Conservation (phyloP, 2,113 vertebrate species). For the Megalops atlanticus region DNA sequence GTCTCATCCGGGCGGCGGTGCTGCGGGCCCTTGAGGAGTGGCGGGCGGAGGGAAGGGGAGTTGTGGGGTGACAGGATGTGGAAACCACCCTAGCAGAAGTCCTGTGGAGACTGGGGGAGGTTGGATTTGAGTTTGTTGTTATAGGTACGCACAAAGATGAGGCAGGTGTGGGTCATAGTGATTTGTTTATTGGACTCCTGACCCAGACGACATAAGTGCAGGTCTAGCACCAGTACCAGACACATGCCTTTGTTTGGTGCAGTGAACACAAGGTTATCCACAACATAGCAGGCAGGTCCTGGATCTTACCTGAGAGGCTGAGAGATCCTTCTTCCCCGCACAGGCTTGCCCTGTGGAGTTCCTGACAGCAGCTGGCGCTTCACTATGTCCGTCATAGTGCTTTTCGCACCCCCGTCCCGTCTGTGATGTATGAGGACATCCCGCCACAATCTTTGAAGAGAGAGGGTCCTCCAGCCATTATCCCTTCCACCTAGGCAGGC, state of each 20-base stretch:
- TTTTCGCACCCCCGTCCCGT: constrained; percentile 57
- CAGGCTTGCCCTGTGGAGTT: constrained; percentile 53
- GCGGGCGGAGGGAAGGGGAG: constrained; percentile 8
- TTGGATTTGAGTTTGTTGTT: background rate
- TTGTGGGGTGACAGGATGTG: constrained; percentile 17
- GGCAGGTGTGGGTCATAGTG: too few species aligned
- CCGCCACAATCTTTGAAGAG: constrained; percentile 56
- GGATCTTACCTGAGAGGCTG: constrained; percentile 54
- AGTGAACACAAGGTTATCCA: background rate
- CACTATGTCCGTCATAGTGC: constrained; percentile 52
- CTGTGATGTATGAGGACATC: constrained; percentile 57
- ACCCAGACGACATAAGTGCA: background rate
- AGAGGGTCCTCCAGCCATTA: constrained; percentile 68
- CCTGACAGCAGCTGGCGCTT: constrained; percentile 50
- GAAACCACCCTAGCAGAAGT: background rate
- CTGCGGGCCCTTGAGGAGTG: constrained; percentile 45
- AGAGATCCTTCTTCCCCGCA: constrained; percentile 52
- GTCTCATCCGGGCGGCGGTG: constrained; percentile 50
- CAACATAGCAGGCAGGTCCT: background rate
- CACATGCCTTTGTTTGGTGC: background rate
- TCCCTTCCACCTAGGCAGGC: constrained; percentile 60
- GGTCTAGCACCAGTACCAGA: background rate
- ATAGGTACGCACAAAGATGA: background rate
- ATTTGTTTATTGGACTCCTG: too few species aligned
- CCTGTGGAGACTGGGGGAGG: constrained; percentile 24